Conservation (phyloP, 2,113 vertebrate genomes). For the Tauraco erythrolophus region DNA sequence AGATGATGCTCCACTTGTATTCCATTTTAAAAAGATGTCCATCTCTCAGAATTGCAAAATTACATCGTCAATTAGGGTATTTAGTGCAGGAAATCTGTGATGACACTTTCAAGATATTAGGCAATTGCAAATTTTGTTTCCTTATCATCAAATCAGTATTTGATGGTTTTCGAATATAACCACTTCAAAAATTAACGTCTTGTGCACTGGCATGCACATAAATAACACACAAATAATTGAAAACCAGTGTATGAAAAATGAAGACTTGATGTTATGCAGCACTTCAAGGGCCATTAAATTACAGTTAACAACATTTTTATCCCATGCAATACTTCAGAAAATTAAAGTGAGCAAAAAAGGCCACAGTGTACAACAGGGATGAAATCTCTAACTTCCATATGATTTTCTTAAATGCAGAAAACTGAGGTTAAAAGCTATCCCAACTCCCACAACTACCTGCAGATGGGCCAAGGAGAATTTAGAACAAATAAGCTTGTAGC, state of each 20-base stretch:
- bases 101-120: background rate
- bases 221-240: background rate
- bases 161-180: background rate
- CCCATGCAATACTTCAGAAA: background rate
- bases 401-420: background rate
- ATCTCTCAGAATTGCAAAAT: background rate
- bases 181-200: background rate
- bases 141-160: background rate
- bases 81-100: background rate
- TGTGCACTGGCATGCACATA: background rate
- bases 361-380: background rate
- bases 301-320: background rate
- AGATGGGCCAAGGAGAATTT: background rate
- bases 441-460: background rate
- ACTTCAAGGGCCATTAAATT: background rate
- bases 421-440: background rate
- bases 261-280: background rate
- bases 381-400: background rate
- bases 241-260: background rate
- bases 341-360: background rate
- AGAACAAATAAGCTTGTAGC: background rate
- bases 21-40: background rate
- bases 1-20: background rate
- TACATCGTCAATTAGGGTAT: background rate
- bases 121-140: background rate